phyloP scores from a whole-genome alignment of 1,140 invertebrate species.

The Spodoptera frugiperda region DNA sequence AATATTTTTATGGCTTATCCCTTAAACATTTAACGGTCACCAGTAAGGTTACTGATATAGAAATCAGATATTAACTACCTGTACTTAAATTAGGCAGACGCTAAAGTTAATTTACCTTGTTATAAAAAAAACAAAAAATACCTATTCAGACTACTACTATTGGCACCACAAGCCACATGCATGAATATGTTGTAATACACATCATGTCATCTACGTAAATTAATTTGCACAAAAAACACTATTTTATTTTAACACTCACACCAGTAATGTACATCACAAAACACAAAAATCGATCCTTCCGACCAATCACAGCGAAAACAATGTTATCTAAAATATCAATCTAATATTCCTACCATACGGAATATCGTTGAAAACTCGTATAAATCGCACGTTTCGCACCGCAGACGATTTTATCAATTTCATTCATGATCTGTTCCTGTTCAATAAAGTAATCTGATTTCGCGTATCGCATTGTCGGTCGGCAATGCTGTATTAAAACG shows the following conservation, averaged over 20 bases:
- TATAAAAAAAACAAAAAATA: no score
- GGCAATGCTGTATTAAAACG: constrained; percentile 67
- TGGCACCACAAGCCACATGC: no score
- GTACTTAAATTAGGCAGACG: no score
- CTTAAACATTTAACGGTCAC: no score
- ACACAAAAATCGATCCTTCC: neutral
- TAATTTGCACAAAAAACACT: no score
- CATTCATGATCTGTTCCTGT: constrained; percentile 73
- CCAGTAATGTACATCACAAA: constrained; percentile 1
- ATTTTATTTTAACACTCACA: neutral
- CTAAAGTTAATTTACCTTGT: no score
- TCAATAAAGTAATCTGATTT: constrained; percentile 77
- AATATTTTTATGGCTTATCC: no score
- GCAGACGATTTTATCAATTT: constrained; percentile 76
- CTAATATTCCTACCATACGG: constrained; percentile 29
- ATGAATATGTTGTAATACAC: no score
- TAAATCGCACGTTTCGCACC: constrained; percentile 63
- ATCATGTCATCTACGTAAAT: no score
- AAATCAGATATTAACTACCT: no score
- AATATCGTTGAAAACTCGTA: constrained; percentile 53
- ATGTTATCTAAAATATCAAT: constrained; percentile 37
- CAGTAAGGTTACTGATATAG: no score
- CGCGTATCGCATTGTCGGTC: constrained; percentile 68
- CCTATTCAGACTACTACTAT: no score
- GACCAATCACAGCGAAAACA: neutral